Evolutionary conservation across 2,888 invertebrate species (phyloP).

Genomic region (Spilosoma lubricipeda): DNA sequence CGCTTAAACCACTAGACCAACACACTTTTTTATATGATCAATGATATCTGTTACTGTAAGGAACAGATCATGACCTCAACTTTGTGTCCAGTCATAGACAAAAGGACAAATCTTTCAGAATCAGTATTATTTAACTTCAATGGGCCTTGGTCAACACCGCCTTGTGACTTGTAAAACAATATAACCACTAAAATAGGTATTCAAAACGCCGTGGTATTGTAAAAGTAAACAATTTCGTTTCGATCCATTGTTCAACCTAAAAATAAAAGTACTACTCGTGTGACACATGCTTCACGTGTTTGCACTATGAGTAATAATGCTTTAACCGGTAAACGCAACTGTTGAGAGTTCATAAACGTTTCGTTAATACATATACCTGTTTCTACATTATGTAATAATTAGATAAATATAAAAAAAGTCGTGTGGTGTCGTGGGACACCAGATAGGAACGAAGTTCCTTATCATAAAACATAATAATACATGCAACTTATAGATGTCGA

Average conservation of each 20-base stretch:
- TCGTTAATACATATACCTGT: background rate
- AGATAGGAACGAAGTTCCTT: too few relatives aligned
- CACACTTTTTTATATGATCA: background rate
- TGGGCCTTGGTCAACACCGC: background rate
- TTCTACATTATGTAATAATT: too few relatives aligned
- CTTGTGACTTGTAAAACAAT: background rate
- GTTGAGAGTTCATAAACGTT: background rate
- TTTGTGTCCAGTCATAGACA: background rate
- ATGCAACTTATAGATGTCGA: too few relatives aligned
- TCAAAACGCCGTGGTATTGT: conserved; percentile 5
- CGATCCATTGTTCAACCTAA: conserved; percentile 1
- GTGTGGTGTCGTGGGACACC: too few relatives aligned
- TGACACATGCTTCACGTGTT: background rate
- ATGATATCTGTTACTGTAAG: background rate
- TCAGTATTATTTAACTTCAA: background rate
- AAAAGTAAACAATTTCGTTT: conserved; percentile 6
- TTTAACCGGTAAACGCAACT: background rate
- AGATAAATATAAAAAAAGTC: too few relatives aligned
- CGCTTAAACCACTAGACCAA: too few relatives aligned
- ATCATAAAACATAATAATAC: too few relatives aligned
- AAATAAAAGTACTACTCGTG: background rate
- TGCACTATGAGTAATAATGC: conserved; percentile 1
- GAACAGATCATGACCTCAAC: background rate
- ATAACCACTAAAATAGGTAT: background rate
- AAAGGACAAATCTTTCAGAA: background rate